These are phyloP conservation scores for Eupithecia insigniata DNA, from an alignment of 2,888 invertebrate species.

Conservation along the genomic window DNA sequence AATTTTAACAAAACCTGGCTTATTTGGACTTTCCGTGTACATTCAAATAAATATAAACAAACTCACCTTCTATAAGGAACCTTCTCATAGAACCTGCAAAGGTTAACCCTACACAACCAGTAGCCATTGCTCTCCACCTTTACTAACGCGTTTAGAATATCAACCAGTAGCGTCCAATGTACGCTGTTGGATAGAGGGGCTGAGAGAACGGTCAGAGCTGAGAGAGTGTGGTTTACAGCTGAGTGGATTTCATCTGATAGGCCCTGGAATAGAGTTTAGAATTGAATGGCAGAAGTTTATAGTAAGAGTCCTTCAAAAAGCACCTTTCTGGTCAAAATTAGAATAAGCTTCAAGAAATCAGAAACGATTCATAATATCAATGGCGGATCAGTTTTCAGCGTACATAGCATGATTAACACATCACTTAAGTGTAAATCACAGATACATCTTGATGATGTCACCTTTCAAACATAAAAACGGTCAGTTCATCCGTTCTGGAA, in stretches of 20 bases:
- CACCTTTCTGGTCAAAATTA: no score
- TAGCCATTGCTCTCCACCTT: conserved; percentile 89
- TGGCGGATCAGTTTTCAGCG: no score
- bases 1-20: no score
- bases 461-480: no score
- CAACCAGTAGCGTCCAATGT: conserved; percentile 82
- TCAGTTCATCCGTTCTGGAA: no score
- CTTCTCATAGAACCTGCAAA: conserved; percentile 72
- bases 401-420: no score
- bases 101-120: conserved; percentile 91
- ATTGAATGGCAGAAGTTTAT: not conserved
- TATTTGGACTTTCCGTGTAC: no score
- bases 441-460: no score
- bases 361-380: no score
- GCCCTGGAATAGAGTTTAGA: conserved; percentile 77
- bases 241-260: conserved; percentile 90
- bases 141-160: conserved; percentile 86
- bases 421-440: no score
- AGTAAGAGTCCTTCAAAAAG: not conserved
- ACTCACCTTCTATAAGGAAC: conserved; percentile 75
- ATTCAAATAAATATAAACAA: not conserved
- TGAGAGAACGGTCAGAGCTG: conserved; percentile 85
- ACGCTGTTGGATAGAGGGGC: conserved; percentile 85
- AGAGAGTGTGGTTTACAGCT: conserved; percentile 88
- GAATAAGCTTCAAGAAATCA: no score